Percentiles rank a stretch among this genome's conserved stretches.
Conservation (phyloP, 2,113 vertebrate genomes). For the Sinocyclocheilus anshuiensis region DNA sequence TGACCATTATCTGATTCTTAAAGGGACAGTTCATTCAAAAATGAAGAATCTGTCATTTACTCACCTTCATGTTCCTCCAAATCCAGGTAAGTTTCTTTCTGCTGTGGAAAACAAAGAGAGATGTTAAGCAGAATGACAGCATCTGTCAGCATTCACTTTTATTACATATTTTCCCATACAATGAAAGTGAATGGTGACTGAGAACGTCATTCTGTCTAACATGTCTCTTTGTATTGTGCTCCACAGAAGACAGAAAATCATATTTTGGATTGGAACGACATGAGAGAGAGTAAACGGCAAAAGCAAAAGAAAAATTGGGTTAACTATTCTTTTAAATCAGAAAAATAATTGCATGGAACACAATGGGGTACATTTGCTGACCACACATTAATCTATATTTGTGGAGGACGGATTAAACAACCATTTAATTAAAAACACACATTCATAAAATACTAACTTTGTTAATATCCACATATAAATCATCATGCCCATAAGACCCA, state of each 20-base stretch:
- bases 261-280: neutral
- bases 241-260: neutral
- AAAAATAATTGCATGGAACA: neutral
- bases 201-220: neutral
- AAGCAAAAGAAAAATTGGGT: neutral
- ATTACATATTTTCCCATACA: neutral
- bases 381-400: neutral
- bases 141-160: neutral
- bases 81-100: neutral
- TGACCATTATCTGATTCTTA: conserved; percentile 22
- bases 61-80: neutral
- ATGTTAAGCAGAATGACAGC: neutral
- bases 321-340: neutral
- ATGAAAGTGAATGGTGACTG: neutral
- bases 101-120: neutral
- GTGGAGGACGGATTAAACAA: neutral
- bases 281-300: neutral
- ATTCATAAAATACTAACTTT: neutral
- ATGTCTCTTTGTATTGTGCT: neutral
- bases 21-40: neutral
- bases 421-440: neutral
- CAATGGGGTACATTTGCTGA: neutral
- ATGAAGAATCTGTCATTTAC: neutral
- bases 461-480: neutral
- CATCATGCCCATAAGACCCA: neutral